Percentiles rank a stretch among this genome's conserved stretches.
Conservation (phyloP, 2,113 vertebrate species). For the Gavialis gangeticus region DNA sequence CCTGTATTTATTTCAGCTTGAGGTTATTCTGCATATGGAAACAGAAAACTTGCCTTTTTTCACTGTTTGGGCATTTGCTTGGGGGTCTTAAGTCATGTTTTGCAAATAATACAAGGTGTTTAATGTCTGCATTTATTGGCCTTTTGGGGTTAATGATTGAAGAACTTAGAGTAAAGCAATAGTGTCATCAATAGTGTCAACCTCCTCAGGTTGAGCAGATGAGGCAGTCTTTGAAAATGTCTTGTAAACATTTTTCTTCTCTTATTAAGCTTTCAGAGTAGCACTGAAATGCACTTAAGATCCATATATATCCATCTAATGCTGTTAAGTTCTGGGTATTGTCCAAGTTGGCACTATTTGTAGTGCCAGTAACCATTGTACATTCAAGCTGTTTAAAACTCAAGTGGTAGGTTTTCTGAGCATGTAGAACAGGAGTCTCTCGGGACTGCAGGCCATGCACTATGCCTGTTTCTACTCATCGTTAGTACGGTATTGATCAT, state of each 20-base stretch:
- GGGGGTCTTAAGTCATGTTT: neutral
- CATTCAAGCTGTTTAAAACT: neutral
- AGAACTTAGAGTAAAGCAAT: neutral
- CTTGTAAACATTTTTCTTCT: neutral
- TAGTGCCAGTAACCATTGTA: neutral
- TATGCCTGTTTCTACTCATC: neutral
- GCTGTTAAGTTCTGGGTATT: neutral
- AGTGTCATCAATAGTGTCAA: neutral
- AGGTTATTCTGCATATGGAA: neutral
- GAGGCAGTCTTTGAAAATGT: neutral
- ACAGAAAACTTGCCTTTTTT: neutral
- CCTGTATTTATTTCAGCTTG: neutral
- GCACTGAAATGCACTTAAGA: neutral
- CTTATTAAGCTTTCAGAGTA: neutral
- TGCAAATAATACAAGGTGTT: neutral
- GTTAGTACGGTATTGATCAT: neutral
- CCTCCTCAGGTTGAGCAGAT: neutral
- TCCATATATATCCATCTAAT: neutral
- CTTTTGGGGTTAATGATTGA: neutral
- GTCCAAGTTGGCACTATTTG: neutral
- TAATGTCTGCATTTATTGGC: neutral
- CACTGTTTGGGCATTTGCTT: neutral
- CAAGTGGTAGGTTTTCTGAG: neutral
- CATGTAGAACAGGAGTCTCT: neutral
- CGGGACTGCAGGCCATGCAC: neutral